Evolutionary conservation across 2,888 invertebrate genomes (phyloP), one percentile per base, ranked within the genome.

Genomic region (Drosophila sordidula): DNA sequence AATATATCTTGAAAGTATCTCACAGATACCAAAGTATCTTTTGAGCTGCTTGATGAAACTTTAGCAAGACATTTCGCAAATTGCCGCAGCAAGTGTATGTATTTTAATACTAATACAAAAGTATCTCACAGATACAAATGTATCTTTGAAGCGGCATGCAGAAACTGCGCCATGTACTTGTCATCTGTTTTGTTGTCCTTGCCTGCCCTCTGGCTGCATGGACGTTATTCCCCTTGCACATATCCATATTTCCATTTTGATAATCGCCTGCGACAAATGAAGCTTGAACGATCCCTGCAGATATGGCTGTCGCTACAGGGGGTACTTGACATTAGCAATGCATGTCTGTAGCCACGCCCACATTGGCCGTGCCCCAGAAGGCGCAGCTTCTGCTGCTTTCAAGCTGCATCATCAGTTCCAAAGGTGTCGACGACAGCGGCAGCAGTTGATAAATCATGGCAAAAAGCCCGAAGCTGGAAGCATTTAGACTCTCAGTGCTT

Each of bases 291-390:
- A 25, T 51, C 12, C 63, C 38, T 14, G 32, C n/a, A 49, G 45
- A 41, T 45, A 41, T 41, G 50, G 22, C 6, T 14, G 22, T 16
- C 45, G 39, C 49, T 55, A 29, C 45, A 38, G 55, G 32, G 38
- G n/a, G 32, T 38, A 62, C 69, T 58, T 52, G 70, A 42, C 72
- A 52, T 59, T 69, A 42, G 57, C 49, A 52, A 39, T 59, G 73
- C 54, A 39, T 45, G 56, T 56, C 65, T 66, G 29, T 18, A 45
- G 68, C 47, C 71, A 59, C 68, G 74, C 71, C 71, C 73, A 52
- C 34, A 6, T 29, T 49, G 12, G 34, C 26, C 18, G 6, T n/a
- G 47, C 29, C 36, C 39, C 4, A 12, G 8, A n/a, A 32, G 44
- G 14, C 52, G 36, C 9, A 44, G 52, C 47, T 47, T 16, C 26